Percentiles rank a stretch among this genome's conserved stretches.
Evolutionary conservation across 2,113 vertebrate genomes (phyloP).

Genomic region (Shinisaurus crocodilurus): DNA sequence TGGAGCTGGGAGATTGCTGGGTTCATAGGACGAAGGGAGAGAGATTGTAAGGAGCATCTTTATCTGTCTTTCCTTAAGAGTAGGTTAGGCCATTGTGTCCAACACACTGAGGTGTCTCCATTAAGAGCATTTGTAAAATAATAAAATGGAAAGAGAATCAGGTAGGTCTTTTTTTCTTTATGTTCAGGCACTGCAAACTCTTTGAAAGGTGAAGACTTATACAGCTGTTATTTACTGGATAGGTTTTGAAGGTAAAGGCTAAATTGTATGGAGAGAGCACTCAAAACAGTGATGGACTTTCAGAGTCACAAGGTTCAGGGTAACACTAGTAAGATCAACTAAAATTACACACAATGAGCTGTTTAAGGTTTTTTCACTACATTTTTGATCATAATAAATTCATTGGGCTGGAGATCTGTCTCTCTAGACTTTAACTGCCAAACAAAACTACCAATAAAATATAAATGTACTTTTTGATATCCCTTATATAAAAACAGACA

Average conservation of each 20-base stretch:
- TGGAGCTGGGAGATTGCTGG: constrained; percentile 73
- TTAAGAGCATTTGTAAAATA: constrained; percentile 60
- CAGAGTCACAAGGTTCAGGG: constrained; percentile 45
- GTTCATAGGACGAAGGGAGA: constrained; percentile 69
- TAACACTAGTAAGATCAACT: constrained; percentile 62
- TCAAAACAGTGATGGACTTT: constrained; percentile 48
- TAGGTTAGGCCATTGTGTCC: constrained; percentile 59
- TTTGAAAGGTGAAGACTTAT: constrained; percentile 63
- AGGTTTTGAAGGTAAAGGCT: constrained; percentile 47
- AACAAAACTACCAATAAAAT: constrained; percentile 50
- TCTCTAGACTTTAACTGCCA: constrained; percentile 41
- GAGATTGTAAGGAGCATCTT: constrained; percentile 71
- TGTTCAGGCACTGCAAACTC: constrained; percentile 67
- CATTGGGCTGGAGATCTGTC: constrained; percentile 44
- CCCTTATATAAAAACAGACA: background rate
- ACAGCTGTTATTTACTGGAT: constrained; percentile 50
- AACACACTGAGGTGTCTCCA: constrained; percentile 58
- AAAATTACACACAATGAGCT: constrained; percentile 56
- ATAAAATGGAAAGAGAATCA: constrained; percentile 68
- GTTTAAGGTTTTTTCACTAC: constrained; percentile 46
- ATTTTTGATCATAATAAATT: constrained; percentile 63
- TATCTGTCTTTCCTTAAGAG: constrained; percentile 66
- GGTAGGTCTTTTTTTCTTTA: constrained; percentile 69
- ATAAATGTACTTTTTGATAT: background rate
- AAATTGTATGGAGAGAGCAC: constrained; percentile 30